Conservation (phyloP, 2,113 vertebrate genomes). For the Labeo catla region DNA sequence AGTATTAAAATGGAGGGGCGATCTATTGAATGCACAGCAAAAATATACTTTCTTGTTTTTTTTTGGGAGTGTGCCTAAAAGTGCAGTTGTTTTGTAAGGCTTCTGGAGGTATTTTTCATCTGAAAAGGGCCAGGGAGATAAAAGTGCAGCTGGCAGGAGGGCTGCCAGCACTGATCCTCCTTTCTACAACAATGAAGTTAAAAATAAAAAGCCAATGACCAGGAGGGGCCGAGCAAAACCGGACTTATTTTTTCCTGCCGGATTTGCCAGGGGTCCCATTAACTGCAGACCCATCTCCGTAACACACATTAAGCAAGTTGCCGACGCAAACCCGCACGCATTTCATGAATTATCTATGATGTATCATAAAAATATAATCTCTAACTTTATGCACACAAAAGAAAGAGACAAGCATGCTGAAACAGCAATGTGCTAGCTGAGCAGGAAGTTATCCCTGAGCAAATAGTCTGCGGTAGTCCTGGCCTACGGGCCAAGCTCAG, state of each 20-base stretch:
- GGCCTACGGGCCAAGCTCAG: constrained; percentile 49
- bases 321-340: background rate
- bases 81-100: constrained; percentile 15
- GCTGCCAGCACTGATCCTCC: constrained; percentile 41
- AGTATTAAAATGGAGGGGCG: background rate
- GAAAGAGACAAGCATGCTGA: constrained; percentile 10
- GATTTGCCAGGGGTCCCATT: constrained; percentile 55
- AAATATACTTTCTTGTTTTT: background rate
- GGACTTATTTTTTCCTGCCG: constrained; percentile 55
- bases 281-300: constrained; percentile 21
- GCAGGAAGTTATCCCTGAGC: constrained; percentile 45
- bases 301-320: constrained; percentile 27
- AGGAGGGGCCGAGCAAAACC: constrained; percentile 42
- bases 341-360: constrained; percentile 6
- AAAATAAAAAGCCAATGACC: constrained; percentile 53
- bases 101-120: constrained; percentile 25
- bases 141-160: constrained; percentile 40
- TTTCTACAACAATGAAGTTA: constrained; percentile 57
- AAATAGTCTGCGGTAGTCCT: constrained; percentile 51
- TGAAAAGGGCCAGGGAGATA: constrained; percentile 20
- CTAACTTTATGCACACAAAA: background rate
- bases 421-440: background rate
- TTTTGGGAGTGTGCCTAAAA: background rate
- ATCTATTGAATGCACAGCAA: constrained; percentile 3
- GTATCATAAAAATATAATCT: constrained; percentile 10